Evolutionary conservation across 2,797 vertebrate species (phyloP), one percentile per base, ranked within the genome.

Genomic region (Epinephelus coioides): DNA sequence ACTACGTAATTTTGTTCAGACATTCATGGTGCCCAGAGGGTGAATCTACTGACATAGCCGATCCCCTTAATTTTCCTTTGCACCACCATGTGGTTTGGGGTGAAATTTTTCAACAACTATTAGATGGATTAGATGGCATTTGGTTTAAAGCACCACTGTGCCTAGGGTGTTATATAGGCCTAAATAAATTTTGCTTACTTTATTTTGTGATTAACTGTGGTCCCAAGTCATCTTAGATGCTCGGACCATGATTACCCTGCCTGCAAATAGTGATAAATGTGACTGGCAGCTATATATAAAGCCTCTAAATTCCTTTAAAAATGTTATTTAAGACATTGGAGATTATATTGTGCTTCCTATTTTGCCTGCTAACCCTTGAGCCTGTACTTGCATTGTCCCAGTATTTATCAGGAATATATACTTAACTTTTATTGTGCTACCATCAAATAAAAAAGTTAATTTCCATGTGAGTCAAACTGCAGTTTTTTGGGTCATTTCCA

Each of bases 401-500:
- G 17, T 49, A 56, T 62, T 53, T 59, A 3, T 25, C 30, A 30
- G 21, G 11, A 56, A 64, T 34, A 55, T 59, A 57, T 10, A 3
- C 40, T 55, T 62, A 50, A 79, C 21, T 83, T 82, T 81, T 34
- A 25, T 11, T 60, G 40, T 10, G 21, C 55, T n/a, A 62, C 60
- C 14, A 73, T 76, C 21, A 84, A 70, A 80, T 64, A 43, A 87
- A 78, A 88, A 89, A 87, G 73, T 90, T 69, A n/a, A 80, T 86
- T 88, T 90, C 78, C 53, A 57, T 71, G 46, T 53, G 82, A 90
- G 86, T 88, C 84, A 87, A 90, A 92, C 65, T 75, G 70, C 76
- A 85, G 67, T 60, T 84, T 92, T 93, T 92, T 92, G 94, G 91
- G 89, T 82, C 63, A 73, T 51, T 85, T 92, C 92, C 93, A 93